Percentiles rank a stretch among this genome's conserved stretches.
phyloP scores from a whole-genome alignment of 2,888 invertebrate genomes.

The Atethmia centrago region DNA sequence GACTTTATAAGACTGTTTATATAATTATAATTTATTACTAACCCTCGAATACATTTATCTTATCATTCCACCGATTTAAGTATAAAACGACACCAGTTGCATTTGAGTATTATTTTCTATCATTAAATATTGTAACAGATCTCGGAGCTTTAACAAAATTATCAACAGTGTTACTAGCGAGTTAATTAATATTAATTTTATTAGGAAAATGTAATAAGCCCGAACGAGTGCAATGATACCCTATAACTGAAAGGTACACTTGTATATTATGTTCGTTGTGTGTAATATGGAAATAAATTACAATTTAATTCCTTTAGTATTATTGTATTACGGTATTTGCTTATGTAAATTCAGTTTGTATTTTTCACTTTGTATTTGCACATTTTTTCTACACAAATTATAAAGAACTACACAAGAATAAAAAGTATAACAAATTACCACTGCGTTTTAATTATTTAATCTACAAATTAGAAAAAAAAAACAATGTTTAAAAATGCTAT shows the following conservation, averaged over 20 bases:
- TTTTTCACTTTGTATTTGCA: slow-evolving; percentile 87
- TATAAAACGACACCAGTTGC: slow-evolving; percentile 83
- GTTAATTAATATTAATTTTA: slow-evolving; percentile 65
- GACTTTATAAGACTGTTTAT: slow-evolving; percentile 87
- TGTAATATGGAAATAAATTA: slow-evolving; percentile 51
- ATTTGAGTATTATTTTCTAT: slow-evolving; percentile 83
- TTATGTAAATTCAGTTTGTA: slow-evolving; percentile 84
- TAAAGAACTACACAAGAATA: slow-evolving; percentile 87
- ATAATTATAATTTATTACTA: slow-evolving; percentile 79
- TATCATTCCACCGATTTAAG: slow-evolving; percentile 89
- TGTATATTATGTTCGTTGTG: slow-evolving; percentile 51
- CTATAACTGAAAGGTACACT: slow-evolving; percentile 23
- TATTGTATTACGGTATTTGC: slow-evolving; percentile 80
- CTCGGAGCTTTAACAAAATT: slow-evolving; percentile 79
- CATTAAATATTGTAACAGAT: slow-evolving; percentile 71
- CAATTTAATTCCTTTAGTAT: slow-evolving; percentile 70
- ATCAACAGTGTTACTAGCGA: slow-evolving; percentile 67
- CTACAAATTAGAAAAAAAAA: background rate
- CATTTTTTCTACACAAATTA: slow-evolving; percentile 87
- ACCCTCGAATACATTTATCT: slow-evolving; percentile 82
- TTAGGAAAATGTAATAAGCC: slow-evolving; percentile 57
- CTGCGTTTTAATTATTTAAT: slow-evolving; percentile 46
- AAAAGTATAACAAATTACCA: slow-evolving; percentile 77
- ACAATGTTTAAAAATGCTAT: background rate
- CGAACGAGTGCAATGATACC: slow-evolving; percentile 30